These are phyloP conservation scores for Zygogramma bicolorata DNA, from an alignment of 2,888 invertebrate species.

Conservation along the genomic window DNA sequence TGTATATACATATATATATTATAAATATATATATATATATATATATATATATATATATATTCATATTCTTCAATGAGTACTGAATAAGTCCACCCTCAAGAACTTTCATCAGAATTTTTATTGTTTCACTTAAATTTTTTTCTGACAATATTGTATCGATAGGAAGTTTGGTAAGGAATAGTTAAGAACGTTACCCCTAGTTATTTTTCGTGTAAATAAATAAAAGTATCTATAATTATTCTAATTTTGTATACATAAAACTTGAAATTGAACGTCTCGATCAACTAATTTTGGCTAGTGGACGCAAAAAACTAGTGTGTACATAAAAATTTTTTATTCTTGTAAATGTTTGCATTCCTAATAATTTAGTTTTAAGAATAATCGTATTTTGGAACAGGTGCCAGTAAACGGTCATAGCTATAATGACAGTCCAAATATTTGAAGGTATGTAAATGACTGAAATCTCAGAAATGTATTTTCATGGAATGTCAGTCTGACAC, in stretches of 20 bases:
- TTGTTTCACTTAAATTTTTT: no score
- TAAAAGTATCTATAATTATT: constrained; percentile 27
- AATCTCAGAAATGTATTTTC: not conserved
- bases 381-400: constrained; percentile 53
- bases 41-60: no score
- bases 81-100: no score
- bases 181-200: not conserved
- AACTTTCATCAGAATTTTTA: no score
- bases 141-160: not conserved
- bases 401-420: constrained; percentile 56
- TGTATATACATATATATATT: no score
- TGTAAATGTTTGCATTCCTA: constrained; percentile 45
- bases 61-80: no score
- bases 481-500: not conserved
- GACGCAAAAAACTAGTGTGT: constrained; percentile 25
- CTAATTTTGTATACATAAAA: constrained; percentile 20
- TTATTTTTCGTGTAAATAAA: constrained; percentile 16
- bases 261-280: constrained; percentile 2
- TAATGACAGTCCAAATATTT: constrained; percentile 25
- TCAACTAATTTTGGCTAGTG: not conserved
- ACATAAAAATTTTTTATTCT: constrained; percentile 35
- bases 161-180: not conserved
- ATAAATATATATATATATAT: no score
- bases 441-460: not conserved
- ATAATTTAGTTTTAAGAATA: constrained; percentile 40